These are phyloP conservation scores for Epinephelus coioides DNA, from an alignment of 2,797 vertebrate species.

Conservation along the genomic window DNA sequence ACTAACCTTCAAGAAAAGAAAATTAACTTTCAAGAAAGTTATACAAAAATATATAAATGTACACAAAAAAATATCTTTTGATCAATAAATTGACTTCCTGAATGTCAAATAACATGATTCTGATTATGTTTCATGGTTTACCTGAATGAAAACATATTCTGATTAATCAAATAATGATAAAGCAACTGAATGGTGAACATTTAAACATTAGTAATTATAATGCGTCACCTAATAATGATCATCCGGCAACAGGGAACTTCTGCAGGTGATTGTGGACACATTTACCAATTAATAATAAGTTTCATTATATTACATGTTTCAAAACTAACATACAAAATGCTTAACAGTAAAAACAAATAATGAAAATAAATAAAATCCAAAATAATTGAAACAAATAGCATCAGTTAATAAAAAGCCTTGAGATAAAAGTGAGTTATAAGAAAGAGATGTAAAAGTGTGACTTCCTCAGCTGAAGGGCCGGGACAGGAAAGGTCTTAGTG, in stretches of 20 bases:
- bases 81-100: neutral
- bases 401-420: too few species aligned
- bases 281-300: too few species aligned
- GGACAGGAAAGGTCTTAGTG: too few species aligned
- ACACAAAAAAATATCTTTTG: neutral
- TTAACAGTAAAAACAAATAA: neutral
- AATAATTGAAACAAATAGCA: too few species aligned
- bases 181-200: too few species aligned
- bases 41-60: neutral
- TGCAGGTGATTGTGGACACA: too few species aligned
- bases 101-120: slow-evolving; percentile 2
- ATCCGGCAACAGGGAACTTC: too few species aligned
- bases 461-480: too few species aligned
- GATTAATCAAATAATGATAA: too few species aligned
- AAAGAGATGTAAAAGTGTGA: too few species aligned
- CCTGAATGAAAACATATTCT: neutral
- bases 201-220: too few species aligned
- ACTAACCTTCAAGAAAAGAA: neutral
- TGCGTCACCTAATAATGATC: neutral
- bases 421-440: neutral
- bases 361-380: too few species aligned
- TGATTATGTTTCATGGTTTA: neutral
- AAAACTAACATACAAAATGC: neutral
- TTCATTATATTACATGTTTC: neutral
- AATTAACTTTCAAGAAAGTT: neutral